Evolutionary conservation across 2,797 vertebrate species (phyloP), one percentile per base, ranked within the genome.

Genomic region (Orientallactaga sibirica): DNA sequence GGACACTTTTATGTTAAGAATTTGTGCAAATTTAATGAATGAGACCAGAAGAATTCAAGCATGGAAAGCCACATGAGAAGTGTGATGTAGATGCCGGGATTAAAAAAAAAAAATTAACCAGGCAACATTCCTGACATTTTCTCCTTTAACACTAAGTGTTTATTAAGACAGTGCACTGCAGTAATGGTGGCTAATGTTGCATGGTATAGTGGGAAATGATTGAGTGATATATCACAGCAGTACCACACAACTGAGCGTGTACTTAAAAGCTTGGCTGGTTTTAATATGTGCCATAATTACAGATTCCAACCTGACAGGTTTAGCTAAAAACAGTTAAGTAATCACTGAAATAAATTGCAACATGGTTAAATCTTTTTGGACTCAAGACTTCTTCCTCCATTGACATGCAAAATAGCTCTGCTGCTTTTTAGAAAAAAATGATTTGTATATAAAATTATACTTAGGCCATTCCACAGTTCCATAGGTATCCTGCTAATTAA

Each of bases 111-210:
- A 41, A 18, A 91, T 75, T 37, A 37, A 37, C 33, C 58, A 92
- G 64, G 66, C 62, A 67, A 68, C 52, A 92, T 88, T 93, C 92
- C 87, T 37, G 2, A 96, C 96, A 96, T 78, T 20, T 96, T 88
- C 68, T 95, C 73, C 84, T 96, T 78, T 84, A n/a, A 61, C 90
- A 81, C 73, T 61, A 90, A 95, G 77, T 96, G 79, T 77, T 84
- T 93, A 96, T 84, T 94, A 95, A 90, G 11, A 70, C 68, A 87
- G 16, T 90, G 91, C 67, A 37, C 18, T 33, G 27, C 43, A 95
- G 48, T 95, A 96, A 81, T 91, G 52, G 77, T 91, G 77, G 82
- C 70, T 97, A 97, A 97, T 95, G 95, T 90, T 95, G 83, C 78
- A 88, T 95, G 76, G 18, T 55, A 81, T 93, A 92, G 68, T 78